Conservation (phyloP, 64 coral and sea anemone species). For the Hydrozoanthus tunicans region DNA sequence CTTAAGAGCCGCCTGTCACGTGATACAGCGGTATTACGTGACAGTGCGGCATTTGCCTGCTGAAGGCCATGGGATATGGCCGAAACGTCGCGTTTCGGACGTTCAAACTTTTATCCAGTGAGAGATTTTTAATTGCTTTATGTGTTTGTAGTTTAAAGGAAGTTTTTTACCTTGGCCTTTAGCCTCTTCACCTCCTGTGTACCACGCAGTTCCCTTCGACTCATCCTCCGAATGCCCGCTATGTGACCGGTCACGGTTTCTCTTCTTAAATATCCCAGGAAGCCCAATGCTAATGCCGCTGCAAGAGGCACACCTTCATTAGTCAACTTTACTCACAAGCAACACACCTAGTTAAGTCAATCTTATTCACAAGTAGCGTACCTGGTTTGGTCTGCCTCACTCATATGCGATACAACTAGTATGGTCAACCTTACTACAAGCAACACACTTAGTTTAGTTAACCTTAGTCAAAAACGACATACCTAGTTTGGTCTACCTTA, state of each 20-base stretch:
- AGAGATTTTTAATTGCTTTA: no score
- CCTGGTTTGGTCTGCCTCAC: not conserved
- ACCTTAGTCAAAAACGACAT: not conserved
- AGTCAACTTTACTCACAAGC: not conserved
- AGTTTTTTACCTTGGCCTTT: slow-evolving; percentile 10
- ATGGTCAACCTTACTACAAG: not conserved
- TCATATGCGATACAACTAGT: not conserved
- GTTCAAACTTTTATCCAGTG: no score
- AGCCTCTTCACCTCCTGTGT: not conserved
- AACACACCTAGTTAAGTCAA: not conserved
- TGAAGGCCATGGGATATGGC: no score
- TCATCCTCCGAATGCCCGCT: slow-evolving; percentile 28
- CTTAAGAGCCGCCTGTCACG: no score
- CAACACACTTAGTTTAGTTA: not conserved
- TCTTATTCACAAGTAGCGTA: not conserved
- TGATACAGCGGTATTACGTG: no score
- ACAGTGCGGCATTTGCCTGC: no score
- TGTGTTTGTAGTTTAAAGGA: not conserved
- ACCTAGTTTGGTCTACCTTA: not conserved
- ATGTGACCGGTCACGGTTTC: slow-evolving; percentile 29
- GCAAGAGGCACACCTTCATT: not conserved
- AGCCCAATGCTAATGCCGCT: slow-evolving; percentile 41
- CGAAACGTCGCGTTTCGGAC: no score
- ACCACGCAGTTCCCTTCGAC: slow-evolving; percentile 4
- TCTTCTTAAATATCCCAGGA: slow-evolving; percentile 50